Base-by-base conservation (phyloP, 2,113 vertebrate species). In the Aptenodytes patagonicus region DNA sequence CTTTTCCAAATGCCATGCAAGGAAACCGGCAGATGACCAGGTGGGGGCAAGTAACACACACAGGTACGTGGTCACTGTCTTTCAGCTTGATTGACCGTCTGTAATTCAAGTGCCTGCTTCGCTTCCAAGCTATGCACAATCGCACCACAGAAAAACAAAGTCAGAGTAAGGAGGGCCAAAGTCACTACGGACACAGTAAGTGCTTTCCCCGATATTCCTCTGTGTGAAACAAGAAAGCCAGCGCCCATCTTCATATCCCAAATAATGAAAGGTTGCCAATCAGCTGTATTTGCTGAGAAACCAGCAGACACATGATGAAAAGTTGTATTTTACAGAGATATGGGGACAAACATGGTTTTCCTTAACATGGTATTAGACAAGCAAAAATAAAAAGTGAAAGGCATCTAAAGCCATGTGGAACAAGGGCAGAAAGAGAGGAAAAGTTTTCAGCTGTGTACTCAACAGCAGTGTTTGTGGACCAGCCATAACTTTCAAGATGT, bases 281-380 rank as follows among this genome's bases (percentile, higher is more conserved):
- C 18, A 13, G 16, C 22, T n/a, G 7, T 13, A 7, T 3, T 22
- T 38, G 24, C 58, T 44, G 16, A 54, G 51, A 44, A 65, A 83
- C 2, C 31, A 66, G 42, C 38, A 69, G 8, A 12, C 0, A 0
- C 24, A 13, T 5, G 38, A 22, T 0, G 1, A 36, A 24, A 69
- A 75, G n/a, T 9, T 32, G 47, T 10, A 15, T 42, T 77, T 70
- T 11, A 70, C 3, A 62, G 42, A 71, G 73, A 52, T 11, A 14
- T 0, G 17, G 17, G 9, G 40, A 81, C 14, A 68, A 62, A 54
- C 1, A 17, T 0, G 2, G 20, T 28, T 31, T 16, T 47, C 32
- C 6, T 61, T 47, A 75, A 8, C 0, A 3, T 17, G 42, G 13
- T 36, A 11, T 26, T 26, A 60, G 38, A 29, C 11, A 75, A 68